phyloP scores from a whole-genome alignment of 2,888 invertebrate species.

The Acanthacorydalis orientalis region DNA sequence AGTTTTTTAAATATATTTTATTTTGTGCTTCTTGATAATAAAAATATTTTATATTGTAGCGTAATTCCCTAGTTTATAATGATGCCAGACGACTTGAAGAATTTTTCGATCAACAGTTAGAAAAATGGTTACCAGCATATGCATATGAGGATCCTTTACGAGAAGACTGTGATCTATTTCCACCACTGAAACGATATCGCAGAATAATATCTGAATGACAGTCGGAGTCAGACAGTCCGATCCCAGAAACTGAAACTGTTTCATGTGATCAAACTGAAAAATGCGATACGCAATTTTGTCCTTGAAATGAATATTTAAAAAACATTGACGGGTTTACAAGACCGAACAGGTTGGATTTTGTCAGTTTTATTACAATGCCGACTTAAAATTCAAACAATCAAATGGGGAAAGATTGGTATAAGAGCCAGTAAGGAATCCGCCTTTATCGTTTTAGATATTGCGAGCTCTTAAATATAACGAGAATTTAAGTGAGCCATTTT shows the following conservation, averaged over 20 bases:
- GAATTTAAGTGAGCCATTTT: too few relatives aligned
- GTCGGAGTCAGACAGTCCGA: background rate
- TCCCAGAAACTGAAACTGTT: background rate
- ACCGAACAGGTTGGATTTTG: too few relatives aligned
- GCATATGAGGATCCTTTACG: constrained; percentile 36
- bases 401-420: too few relatives aligned
- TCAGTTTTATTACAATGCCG: too few relatives aligned
- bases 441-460: too few relatives aligned
- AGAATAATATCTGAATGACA: constrained; percentile 29
- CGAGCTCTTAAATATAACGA: too few relatives aligned
- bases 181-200: constrained; percentile 32
- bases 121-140: constrained; percentile 67
- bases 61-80: constrained; percentile 56
- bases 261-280: too few relatives aligned
- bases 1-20: constrained; percentile 1
- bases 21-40: constrained; percentile 3
- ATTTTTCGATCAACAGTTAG: constrained; percentile 67
- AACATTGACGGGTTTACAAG: too few relatives aligned
- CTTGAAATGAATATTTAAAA: too few relatives aligned
- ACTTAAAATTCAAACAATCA: too few relatives aligned
- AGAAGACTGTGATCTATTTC: constrained; percentile 29
- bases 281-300: too few relatives aligned
- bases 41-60: constrained; percentile 28
- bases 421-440: too few relatives aligned
- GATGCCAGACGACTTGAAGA: constrained; percentile 70